Evolutionary conservation across 2,888 invertebrate species (phyloP).

Genomic region (Drosophila ochracea): DNA sequence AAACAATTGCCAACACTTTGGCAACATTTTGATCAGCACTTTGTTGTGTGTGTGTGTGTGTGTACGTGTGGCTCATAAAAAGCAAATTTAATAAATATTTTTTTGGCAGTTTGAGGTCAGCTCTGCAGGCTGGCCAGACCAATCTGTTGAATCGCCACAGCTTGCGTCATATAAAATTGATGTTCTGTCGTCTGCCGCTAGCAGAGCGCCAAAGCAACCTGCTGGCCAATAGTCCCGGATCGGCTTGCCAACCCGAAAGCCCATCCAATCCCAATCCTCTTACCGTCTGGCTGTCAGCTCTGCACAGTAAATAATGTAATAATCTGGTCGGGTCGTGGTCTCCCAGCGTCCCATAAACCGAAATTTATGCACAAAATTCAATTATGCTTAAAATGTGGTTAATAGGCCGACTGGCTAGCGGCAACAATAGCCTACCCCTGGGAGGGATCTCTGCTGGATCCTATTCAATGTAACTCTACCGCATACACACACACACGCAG

Average conservation of each 20-base stretch:
- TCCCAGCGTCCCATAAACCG: slow-evolving; percentile 76
- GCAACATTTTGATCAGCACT: slow-evolving; percentile 17
- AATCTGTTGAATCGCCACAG: slow-evolving; percentile 35
- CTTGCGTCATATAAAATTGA: slow-evolving; percentile 73
- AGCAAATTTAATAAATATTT: slow-evolving; percentile 72
- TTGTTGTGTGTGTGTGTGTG: background rate
- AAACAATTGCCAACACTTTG: slow-evolving; percentile 62
- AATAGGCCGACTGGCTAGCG: slow-evolving; percentile 70
- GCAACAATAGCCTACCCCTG: slow-evolving; percentile 58
- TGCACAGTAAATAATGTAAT: slow-evolving; percentile 78
- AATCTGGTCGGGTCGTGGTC: slow-evolving; percentile 76
- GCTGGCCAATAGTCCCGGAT: slow-evolving; percentile 22
- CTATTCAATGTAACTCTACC: slow-evolving; percentile 9
- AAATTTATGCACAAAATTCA: slow-evolving; percentile 80
- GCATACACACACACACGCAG: background rate
- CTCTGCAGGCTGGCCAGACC: slow-evolving; percentile 8
- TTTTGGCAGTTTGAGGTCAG: slow-evolving; percentile 31
- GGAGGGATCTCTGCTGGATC: slow-evolving; percentile 39
- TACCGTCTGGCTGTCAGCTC: slow-evolving; percentile 10
- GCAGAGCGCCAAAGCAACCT: slow-evolving; percentile 14
- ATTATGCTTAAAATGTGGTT: slow-evolving; percentile 80
- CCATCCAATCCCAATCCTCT: background rate
- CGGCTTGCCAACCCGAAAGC: slow-evolving; percentile 22
- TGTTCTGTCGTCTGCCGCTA: slow-evolving; percentile 62
- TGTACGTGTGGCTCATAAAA: slow-evolving; percentile 52